phyloP scores from a whole-genome alignment of 1,140 invertebrate species.

The Asobara japonica region DNA sequence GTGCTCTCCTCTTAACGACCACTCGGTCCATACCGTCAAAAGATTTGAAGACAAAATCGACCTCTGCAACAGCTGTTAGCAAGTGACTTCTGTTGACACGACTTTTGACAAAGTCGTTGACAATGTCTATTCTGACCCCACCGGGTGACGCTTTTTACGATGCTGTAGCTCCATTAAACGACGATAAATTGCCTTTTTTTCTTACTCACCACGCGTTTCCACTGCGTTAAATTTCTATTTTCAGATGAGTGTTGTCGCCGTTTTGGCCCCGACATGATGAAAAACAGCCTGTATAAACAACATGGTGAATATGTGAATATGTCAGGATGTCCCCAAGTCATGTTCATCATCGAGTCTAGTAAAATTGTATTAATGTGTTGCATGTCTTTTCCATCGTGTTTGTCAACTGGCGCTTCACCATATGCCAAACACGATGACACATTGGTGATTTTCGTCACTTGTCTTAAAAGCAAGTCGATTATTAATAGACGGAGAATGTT shows the following conservation, averaged over 20 bases:
- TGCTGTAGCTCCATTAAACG: constrained; percentile 58
- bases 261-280: constrained; percentile 9
- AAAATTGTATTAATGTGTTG: background rate
- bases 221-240: constrained; percentile 8
- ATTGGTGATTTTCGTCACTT: background rate
- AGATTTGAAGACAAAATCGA: background rate
- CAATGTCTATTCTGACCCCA: constrained; percentile 55
- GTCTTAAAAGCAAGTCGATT: background rate
- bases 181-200: constrained; percentile 51
- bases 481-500: constrained; percentile 24
- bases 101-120: constrained; percentile 64
- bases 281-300: constrained; percentile 40
- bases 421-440: constrained; percentile 27
- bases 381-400: constrained; percentile 23
- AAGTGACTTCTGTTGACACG: constrained; percentile 58
- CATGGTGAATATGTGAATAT: constrained; percentile 28
- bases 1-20: no score
- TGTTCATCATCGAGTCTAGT: constrained; percentile 18
- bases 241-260: background rate
- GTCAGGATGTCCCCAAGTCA: constrained; percentile 23
- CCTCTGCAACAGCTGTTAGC: constrained; percentile 56
- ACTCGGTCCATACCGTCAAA: background rate
- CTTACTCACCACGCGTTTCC: background rate
- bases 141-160: constrained; percentile 56
- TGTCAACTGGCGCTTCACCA: constrained; percentile 25